Percentiles rank a stretch among this genome's conserved stretches.
phyloP scores from a whole-genome alignment of 92 coral and sea anemone genomes.

The Paragorgia papillata region DNA sequence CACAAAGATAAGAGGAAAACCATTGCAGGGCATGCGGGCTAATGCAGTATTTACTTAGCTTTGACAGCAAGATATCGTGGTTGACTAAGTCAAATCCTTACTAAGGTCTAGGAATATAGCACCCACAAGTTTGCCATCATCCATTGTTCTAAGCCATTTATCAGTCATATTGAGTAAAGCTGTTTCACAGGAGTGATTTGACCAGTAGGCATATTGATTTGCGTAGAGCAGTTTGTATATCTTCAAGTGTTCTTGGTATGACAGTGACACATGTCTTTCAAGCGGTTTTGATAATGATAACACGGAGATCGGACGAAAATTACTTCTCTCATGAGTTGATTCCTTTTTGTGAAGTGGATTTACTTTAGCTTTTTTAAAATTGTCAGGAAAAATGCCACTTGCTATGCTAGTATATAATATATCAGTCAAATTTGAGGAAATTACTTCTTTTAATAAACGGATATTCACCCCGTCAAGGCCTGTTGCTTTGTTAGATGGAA shows the following conservation, averaged over 20 bases:
- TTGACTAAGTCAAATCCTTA: constrained; percentile 58
- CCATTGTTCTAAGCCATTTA: constrained; percentile 60
- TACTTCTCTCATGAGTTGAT: constrained; percentile 14
- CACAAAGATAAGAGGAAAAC: too few relatives aligned
- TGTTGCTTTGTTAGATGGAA: constrained; percentile 50
- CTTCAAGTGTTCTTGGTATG: constrained; percentile 28
- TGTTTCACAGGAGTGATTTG: constrained; percentile 46
- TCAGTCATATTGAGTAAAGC: constrained; percentile 46
- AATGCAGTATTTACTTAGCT: constrained; percentile 38
- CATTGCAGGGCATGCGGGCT: neutral
- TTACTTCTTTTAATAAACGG: constrained; percentile 34
- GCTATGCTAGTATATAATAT: constrained; percentile 23
- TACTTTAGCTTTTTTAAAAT: constrained; percentile 49
- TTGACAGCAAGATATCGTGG: constrained; percentile 42
- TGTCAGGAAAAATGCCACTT: constrained; percentile 30
- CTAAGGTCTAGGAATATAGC: constrained; percentile 47
- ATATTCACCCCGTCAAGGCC: constrained; percentile 49
- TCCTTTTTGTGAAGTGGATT: constrained; percentile 37
- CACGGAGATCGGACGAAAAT: constrained; percentile 9
- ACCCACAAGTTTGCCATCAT: constrained; percentile 46
- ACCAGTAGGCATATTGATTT: constrained; percentile 48
- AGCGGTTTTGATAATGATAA: too few relatives aligned
- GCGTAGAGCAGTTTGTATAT: constrained; percentile 35
- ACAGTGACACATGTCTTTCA: constrained; percentile 47
- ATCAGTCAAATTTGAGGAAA: constrained; percentile 37